Evolutionary conservation across 2,113 vertebrate species (phyloP), one percentile per base, ranked within the genome.

Genomic region (Alexandromys fortis): DNA sequence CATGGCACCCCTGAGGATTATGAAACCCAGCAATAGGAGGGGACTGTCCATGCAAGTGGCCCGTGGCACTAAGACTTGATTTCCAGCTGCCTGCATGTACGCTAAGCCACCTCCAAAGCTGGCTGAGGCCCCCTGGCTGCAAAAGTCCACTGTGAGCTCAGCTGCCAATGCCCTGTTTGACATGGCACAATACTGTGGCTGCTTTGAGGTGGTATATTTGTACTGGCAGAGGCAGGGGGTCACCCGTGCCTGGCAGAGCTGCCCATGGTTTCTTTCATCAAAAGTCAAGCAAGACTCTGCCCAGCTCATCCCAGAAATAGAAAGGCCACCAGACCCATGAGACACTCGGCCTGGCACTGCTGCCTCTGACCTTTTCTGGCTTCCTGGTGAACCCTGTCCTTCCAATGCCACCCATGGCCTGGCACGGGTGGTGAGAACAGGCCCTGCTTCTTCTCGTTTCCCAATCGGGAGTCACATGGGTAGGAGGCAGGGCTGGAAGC

Each of bases 391-490:
- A 28, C 49, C 30, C 67, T 47, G 22, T 21, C 21, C 33, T 42
- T 45, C 33, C 28, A 7, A 42, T 10, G n/a, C 45, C 8, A n/a
- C 2, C 2, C 38, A 63, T 19, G 3, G 33, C 6, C 52, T 61
- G 1, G 0, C 42, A 72, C 0, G 5, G 0, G 4, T 4, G 9
- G 5, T 6, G 52, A 94, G 63, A 30, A 52, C 0, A 0, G 58
- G 45, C 3, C 28, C 33, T 5, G 35, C 61, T 19, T 47, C n/a
- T 0, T 65, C 26, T 67, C 19, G 5, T 33, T 26, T 22, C 70
- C 47, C 24, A 19, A 4, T 4, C 12, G 0, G 2, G 0, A 5
- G 33, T 47, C 47, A 11, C 17, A 3, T 0, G 49, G 68, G 52
- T 24, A 8, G 30, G 47, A 73, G 68, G 6, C 35, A 33, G 70